Conservation (phyloP, 2,888 invertebrate genomes). For the Aelia acuminata region DNA sequence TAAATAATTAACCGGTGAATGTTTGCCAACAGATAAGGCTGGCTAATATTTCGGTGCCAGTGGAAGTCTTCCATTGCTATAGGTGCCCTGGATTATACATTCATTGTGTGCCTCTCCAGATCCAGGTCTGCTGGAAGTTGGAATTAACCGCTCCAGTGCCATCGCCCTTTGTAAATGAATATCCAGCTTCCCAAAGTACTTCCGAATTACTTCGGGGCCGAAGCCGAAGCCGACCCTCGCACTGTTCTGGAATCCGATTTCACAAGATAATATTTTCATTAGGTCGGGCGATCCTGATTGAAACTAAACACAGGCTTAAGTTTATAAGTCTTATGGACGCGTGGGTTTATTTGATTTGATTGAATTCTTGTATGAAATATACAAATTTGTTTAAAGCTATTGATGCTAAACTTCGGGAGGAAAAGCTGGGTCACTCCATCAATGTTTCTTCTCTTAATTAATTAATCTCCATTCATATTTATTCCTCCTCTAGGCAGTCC, state of each 20-base stretch:
- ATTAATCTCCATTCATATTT: too few relatives aligned
- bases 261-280: slow-evolving; percentile 11
- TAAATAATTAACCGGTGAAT: slow-evolving; percentile 28
- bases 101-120: background rate
- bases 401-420: too few relatives aligned
- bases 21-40: slow-evolving; percentile 1
- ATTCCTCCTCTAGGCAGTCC: too few relatives aligned
- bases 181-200: background rate
- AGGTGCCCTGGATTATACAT: slow-evolving; percentile 34
- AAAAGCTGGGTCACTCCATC: too few relatives aligned
- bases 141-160: slow-evolving; percentile 24
- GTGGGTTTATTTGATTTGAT: background rate
- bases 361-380: background rate
- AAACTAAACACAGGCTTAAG: background rate
- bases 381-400: too few relatives aligned
- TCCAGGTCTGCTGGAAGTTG: background rate
- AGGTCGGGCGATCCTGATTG: background rate
- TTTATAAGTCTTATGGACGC: background rate
- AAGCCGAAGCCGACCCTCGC: background rate
- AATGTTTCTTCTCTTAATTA: too few relatives aligned
- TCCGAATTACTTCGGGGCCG: background rate
- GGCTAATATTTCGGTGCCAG: background rate
- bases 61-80: slow-evolving; percentile 7
- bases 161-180: slow-evolving; percentile 24
- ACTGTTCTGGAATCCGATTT: background rate